Evolutionary conservation across 2,113 vertebrate genomes (phyloP).

Genomic region (Corvus hawaiiensis): DNA sequence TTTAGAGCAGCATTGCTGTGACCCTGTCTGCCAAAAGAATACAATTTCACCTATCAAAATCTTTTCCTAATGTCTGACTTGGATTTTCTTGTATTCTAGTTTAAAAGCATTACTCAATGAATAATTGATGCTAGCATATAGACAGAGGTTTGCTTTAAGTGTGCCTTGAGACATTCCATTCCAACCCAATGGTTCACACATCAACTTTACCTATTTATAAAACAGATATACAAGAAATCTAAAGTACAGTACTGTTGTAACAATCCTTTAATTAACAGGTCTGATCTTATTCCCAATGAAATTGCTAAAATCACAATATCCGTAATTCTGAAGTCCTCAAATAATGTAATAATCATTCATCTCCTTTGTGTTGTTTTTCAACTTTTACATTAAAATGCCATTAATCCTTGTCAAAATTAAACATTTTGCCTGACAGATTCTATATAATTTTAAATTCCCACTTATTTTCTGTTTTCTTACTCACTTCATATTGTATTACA

Average conservation of each 20-base stretch:
- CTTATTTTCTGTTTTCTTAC: background rate
- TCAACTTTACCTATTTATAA: background rate
- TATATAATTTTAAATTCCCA: background rate
- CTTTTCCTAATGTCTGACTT: background rate
- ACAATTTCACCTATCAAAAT: background rate
- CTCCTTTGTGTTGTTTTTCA: background rate
- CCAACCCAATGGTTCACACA: background rate
- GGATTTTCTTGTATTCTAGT: background rate
- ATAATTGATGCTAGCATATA: background rate
- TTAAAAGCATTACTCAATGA: background rate
- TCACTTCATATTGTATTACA: background rate
- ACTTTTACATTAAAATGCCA: background rate
- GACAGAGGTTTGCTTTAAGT: background rate
- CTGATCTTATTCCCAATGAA: background rate
- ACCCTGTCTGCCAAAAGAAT: background rate
- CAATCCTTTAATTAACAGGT: background rate
- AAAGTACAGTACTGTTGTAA: background rate
- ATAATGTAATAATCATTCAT: background rate
- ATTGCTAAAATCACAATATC: background rate
- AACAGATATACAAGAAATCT: background rate
- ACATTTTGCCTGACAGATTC: background rate
- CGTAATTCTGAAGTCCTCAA: background rate
- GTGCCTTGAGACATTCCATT: background rate
- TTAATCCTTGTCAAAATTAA: background rate
- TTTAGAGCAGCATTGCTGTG: background rate